phyloP scores from a whole-genome alignment of 2,888 invertebrate species.

The Drosophila mettleri region DNA sequence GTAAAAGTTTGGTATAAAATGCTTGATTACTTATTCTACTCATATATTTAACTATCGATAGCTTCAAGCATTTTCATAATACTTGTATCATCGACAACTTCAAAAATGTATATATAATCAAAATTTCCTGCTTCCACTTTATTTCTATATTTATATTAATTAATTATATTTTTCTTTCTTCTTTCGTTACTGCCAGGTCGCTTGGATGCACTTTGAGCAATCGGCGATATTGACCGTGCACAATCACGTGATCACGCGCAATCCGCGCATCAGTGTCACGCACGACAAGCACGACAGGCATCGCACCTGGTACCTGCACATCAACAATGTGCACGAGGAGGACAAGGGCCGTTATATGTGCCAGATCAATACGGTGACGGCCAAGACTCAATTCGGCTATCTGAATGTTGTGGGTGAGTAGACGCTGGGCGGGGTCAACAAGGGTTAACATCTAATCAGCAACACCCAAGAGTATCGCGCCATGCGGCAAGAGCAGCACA shows the following conservation, averaged over 20 bases:
- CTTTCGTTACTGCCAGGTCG: constrained; percentile 90
- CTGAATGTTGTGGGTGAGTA: constrained; percentile 95
- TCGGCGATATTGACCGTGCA: constrained; percentile 96
- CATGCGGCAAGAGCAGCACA: constrained; percentile 4
- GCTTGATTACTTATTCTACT: no score
- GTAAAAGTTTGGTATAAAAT: no score
- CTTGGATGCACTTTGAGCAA: constrained; percentile 98
- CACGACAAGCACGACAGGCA: constrained; percentile 94
- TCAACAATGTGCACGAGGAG: constrained; percentile 95
- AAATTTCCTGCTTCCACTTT: no score
- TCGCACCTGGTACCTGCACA: constrained; percentile 96
- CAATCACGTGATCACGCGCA: constrained; percentile 96
- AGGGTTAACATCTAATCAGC: constrained; percentile 53
- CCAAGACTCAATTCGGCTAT: constrained; percentile 96
- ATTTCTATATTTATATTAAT: no score
- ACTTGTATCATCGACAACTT: no score
- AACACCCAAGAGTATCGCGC: constrained; percentile 5
- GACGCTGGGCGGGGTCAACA: not conserved
- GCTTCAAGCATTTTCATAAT: not conserved
- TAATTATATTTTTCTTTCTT: not conserved
- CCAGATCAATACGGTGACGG: constrained; percentile 96
- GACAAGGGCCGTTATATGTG: constrained; percentile 97
- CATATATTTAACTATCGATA: not conserved
- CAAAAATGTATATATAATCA: no score
- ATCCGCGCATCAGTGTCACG: constrained; percentile 95